Evolutionary conservation across 2,113 vertebrate genomes (phyloP).

Genomic region (Apodemus speciosus): DNA sequence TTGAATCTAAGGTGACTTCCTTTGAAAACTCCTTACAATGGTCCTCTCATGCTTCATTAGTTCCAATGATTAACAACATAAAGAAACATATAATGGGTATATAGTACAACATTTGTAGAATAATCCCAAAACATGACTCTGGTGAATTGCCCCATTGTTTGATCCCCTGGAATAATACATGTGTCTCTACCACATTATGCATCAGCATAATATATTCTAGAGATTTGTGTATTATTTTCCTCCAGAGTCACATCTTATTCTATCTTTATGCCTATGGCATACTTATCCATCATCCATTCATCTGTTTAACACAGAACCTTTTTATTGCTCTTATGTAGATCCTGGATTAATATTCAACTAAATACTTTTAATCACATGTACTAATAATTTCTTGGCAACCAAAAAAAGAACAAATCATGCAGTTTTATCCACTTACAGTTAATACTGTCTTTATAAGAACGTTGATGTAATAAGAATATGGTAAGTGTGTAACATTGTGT

Average conservation of each 20-base stretch:
- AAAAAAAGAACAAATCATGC: neutral
- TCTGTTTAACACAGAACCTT: neutral
- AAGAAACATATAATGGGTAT: constrained; percentile 42
- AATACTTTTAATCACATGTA: constrained; percentile 52
- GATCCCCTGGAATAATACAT: neutral
- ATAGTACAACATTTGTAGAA: constrained; percentile 44
- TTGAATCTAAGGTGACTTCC: constrained; percentile 59
- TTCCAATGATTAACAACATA: constrained; percentile 52
- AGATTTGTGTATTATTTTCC: constrained; percentile 8
- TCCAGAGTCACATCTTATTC: constrained; percentile 16
- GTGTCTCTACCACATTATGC: neutral
- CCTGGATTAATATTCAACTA: constrained; percentile 1
- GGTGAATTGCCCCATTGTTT: constrained; percentile 48
- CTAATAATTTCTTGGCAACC: neutral
- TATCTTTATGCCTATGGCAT: neutral
- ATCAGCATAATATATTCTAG: neutral
- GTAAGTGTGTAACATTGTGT: constrained; percentile 7
- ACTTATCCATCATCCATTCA: neutral
- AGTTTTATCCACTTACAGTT: neutral
- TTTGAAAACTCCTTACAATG: constrained; percentile 69
- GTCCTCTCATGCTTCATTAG: constrained; percentile 55
- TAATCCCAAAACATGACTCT: constrained; percentile 28
- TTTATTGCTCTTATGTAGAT: neutral
- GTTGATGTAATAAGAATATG: neutral
- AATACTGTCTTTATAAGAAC: neutral